Percentiles rank a stretch among this genome's conserved stretches.
These are phyloP conservation scores for Xenotilapia leptura DNA, from an alignment of 2,113 vertebrate species.

Conservation along the genomic window DNA sequence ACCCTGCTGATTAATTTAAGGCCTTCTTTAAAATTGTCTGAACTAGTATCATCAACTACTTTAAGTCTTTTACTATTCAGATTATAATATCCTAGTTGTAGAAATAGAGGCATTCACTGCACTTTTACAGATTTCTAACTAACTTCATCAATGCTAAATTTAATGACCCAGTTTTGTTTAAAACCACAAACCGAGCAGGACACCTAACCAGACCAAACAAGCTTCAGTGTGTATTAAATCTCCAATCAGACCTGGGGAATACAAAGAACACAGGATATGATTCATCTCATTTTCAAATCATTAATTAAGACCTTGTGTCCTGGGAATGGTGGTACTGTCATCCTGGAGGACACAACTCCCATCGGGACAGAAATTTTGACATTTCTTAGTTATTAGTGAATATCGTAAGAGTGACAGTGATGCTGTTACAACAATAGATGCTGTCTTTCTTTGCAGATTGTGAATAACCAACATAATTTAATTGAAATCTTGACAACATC, in stretches of 20 bases:
- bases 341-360: neutral
- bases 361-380: neutral
- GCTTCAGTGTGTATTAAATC: neutral
- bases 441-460: neutral
- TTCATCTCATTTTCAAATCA: neutral
- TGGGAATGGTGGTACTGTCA: neutral
- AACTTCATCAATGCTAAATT: neutral
- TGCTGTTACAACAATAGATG: neutral
- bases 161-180: neutral
- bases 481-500: neutral
- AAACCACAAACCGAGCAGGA: neutral
- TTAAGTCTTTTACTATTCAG: neutral
- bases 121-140: neutral
- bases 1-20: neutral
- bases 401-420: neutral
- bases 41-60: neutral
- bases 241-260: neutral
- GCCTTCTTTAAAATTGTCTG: neutral
- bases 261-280: neutral
- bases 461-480: neutral
- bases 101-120: neutral
- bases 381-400: neutral
- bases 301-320: neutral
- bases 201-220: neutral
- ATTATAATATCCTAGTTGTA: no score